phyloP scores from a whole-genome alignment of 2,113 vertebrate species.

The Crotophaga sulcirostris region DNA sequence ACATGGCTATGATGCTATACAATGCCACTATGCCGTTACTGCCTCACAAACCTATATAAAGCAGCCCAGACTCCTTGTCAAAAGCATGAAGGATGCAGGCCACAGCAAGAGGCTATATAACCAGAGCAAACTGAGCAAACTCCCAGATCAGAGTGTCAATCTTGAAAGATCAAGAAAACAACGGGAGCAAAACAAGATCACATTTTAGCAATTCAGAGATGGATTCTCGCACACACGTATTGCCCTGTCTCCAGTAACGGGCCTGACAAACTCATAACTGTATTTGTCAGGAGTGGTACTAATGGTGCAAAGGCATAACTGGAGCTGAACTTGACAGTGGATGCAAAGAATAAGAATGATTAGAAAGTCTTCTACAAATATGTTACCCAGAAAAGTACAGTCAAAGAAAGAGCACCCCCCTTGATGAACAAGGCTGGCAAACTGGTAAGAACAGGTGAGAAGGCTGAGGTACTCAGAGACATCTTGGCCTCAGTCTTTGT shows the following conservation, averaged over 20 bases:
- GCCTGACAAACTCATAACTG: background rate
- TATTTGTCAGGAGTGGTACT: background rate
- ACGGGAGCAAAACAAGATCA: background rate
- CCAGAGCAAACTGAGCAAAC: background rate
- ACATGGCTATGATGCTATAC: accelerated
- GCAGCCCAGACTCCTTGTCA: background rate
- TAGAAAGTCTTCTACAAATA: too few species aligned
- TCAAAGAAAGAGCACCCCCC: too few species aligned
- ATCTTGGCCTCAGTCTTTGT: too few species aligned
- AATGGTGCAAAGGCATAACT: too few species aligned
- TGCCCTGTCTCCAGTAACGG: background rate
- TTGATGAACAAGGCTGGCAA: too few species aligned
- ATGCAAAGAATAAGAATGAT: too few species aligned
- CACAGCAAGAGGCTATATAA: background rate
- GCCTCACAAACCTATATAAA: background rate
- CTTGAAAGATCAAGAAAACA: background rate
- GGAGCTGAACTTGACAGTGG: too few species aligned
- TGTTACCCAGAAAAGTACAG: too few species aligned
- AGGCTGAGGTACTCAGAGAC: too few species aligned
- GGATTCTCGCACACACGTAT: background rate
- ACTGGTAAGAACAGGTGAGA: too few species aligned
- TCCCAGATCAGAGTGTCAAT: background rate
- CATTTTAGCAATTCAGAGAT: background rate
- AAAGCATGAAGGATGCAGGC: background rate
- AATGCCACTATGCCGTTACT: background rate